Percentiles rank a stretch among this genome's conserved stretches.
phyloP scores from a whole-genome alignment of 1,140 invertebrate genomes.

The Drosophila orena region DNA sequence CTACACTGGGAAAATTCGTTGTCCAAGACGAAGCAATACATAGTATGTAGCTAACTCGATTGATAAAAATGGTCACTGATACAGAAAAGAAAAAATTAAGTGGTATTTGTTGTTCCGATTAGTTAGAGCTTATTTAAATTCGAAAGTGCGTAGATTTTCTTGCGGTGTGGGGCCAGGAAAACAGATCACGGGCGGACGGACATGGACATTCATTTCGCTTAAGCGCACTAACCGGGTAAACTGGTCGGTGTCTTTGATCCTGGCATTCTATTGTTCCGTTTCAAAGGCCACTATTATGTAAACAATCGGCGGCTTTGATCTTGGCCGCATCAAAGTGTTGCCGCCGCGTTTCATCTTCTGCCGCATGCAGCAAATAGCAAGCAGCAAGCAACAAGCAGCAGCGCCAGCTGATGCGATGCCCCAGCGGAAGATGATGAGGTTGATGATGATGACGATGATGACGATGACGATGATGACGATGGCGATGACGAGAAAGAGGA shows the following conservation, averaged over 20 bases:
- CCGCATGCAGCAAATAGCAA: conserved; percentile 69
- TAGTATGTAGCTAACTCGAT: neutral
- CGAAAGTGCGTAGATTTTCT: conserved; percentile 1
- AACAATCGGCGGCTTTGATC: conserved; percentile 85
- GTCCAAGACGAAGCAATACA: neutral
- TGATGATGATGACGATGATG: neutral
- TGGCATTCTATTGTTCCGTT: conserved; percentile 85
- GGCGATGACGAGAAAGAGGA: conserved; percentile 22
- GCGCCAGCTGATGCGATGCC: conserved; percentile 54
- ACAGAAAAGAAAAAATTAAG: neutral
- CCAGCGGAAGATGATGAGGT: conserved; percentile 8
- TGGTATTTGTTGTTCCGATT: no score
- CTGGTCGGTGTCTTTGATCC: conserved; percentile 80
- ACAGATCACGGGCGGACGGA: conserved; percentile 53
- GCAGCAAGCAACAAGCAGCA: conserved; percentile 48
- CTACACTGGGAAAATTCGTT: neutral
- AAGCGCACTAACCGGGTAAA: conserved; percentile 76
- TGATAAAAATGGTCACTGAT: neutral
- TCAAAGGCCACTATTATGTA: conserved; percentile 85
- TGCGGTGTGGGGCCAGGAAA: conserved; percentile 36
- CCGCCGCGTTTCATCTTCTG: conserved; percentile 80
- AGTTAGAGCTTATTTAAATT: no score
- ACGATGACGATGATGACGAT: conserved; percentile 28
- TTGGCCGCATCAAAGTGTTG: conserved; percentile 84
- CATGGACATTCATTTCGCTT: conserved; percentile 81